Evolutionary conservation across 2,113 vertebrate genomes (phyloP).

Genomic region (Origma solitaria): DNA sequence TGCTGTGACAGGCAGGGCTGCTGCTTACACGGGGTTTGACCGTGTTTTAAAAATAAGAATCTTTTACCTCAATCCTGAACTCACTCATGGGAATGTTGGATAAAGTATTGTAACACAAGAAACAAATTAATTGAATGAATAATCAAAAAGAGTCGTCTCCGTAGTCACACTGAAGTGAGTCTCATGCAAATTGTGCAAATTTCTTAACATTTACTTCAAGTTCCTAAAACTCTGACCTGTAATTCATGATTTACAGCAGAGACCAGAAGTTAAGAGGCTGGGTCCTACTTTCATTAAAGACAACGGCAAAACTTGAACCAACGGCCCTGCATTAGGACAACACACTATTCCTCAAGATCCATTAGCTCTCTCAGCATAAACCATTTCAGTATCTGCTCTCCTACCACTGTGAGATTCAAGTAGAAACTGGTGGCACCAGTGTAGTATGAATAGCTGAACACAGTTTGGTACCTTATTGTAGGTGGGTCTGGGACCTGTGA

Average conservation of each 20-base stretch:
- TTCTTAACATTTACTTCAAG: not conserved
- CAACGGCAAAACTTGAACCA: not conserved
- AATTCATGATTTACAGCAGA: not conserved
- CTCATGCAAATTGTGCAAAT: not conserved
- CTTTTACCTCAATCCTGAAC: not conserved
- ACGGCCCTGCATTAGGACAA: not conserved
- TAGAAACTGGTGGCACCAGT: not conserved
- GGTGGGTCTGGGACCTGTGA: not conserved
- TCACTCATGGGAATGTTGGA: not conserved
- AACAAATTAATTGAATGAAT: not conserved
- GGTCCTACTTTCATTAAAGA: not conserved
- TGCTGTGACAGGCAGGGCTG: not conserved
- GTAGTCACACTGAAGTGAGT: not conserved
- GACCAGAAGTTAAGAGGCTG: not conserved
- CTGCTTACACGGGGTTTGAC: accelerated
- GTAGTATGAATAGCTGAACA: not conserved
- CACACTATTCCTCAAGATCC: not conserved
- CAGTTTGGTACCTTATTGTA: not conserved
- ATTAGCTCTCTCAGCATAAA: not conserved
- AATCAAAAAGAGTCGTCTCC: not conserved
- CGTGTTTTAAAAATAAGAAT: not conserved
- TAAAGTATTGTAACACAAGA: not conserved
- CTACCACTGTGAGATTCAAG: not conserved
- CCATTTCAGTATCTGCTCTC: not conserved
- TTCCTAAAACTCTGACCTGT: constrained; percentile 18